These are phyloP conservation scores for Fregata magnificens DNA, from an alignment of 2,113 vertebrate species.

Conservation along the genomic window DNA sequence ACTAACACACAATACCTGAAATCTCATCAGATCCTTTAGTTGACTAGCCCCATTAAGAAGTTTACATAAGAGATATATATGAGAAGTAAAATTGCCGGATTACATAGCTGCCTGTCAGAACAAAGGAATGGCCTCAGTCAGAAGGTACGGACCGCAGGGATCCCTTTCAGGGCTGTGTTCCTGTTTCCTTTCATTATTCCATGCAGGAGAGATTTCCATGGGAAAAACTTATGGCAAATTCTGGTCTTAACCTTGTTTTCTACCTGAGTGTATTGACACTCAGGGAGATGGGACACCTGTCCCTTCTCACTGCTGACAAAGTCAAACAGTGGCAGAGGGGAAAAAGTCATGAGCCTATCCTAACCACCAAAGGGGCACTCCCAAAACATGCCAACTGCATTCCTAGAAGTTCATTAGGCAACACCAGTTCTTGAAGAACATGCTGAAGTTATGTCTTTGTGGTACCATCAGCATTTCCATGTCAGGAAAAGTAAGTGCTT, in stretches of 20 bases:
- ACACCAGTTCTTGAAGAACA: not conserved
- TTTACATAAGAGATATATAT: not conserved
- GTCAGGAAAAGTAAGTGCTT: not conserved
- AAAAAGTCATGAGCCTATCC: not conserved
- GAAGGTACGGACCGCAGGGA: not conserved
- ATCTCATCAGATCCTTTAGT: not conserved
- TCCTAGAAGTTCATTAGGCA: not conserved
- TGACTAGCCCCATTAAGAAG: not conserved
- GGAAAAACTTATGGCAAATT: not conserved
- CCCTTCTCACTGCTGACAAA: not conserved
- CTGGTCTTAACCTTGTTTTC: not conserved
- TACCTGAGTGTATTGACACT: not conserved
- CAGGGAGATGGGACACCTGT: rapidly evolving
- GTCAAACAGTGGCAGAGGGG: not conserved
- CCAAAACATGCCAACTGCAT: not conserved
- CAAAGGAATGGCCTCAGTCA: not conserved
- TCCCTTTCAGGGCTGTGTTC: not conserved
- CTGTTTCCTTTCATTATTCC: not conserved
- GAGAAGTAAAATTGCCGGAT: not conserved
- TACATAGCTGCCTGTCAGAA: not conserved
- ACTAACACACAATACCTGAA: not conserved
- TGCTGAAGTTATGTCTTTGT: not conserved
- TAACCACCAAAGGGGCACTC: not conserved
- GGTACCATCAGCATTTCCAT: not conserved
- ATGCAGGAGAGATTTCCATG: not conserved